Evolutionary conservation across 2,113 vertebrate genomes (phyloP), one percentile per base, ranked within the genome.

Genomic region (Rhizomys pruinosus): DNA sequence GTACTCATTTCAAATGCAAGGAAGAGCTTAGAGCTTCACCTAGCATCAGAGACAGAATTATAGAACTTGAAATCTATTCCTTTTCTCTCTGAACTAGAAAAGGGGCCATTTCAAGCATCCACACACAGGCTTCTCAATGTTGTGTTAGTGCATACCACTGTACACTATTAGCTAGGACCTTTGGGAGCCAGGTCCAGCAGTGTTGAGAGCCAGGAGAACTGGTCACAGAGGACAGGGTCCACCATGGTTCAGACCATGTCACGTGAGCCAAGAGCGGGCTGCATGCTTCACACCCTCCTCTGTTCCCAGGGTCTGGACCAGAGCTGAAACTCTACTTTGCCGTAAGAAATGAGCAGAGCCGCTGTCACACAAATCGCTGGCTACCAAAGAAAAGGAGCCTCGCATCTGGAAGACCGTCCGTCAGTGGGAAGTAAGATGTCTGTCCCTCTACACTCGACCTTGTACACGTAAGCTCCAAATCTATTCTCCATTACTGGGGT

Each of bases 251-350:
- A 34, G 52, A 32, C 34, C 37, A 2, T 2, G 6, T 3, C 37
- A n/a, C 88, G 73, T 27, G 11, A 72, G 7, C 44, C 27, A 32
- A n/a, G 27, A 42, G 72, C n/a, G 22, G 1, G 19, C 32, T 63
- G 52, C 3, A 1, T 6, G 8, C 27, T 23, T 63, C 27, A 11
- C 27, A 3, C 20, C 22, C n/a, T 0, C 1, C 1, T 39, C 44
- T n/a, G 13, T n/a, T 68, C 61, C 47, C n/a, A 19, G 44, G 27
- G 39, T 55, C 61, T 25, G 61, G 52, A 15, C 39, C 20, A 42
- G 61, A 55, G 34, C 37, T 9, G 32, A 57, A 63, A 32, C 5
- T 73, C 20, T 52, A 11, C 0, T 42, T 44, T 3, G 7, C 39
- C 61, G 0, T 3, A 68, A 59, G 37, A 66, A 69, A 34, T 7